A percentile compares a stretch with the other conserved stretches of the same genome.
Conservation (phyloP, 1,140 invertebrate genomes). For the Lasaia peninsularis region DNA sequence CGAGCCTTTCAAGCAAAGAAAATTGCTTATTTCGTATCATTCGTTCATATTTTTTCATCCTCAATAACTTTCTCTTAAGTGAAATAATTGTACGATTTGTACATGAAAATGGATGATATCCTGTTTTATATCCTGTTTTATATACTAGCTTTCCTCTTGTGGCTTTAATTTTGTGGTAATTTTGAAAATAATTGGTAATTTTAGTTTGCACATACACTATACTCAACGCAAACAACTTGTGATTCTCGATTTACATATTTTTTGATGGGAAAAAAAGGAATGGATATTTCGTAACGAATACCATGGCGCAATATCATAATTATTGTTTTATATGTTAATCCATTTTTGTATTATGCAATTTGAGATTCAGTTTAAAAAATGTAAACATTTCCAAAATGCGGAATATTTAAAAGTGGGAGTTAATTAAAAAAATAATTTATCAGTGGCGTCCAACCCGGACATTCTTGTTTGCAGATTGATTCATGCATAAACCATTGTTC, state of each 20-base stretch:
- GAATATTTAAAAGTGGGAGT: constrained; percentile 22
- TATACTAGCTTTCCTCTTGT: no score
- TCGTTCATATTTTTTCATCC: constrained; percentile 7
- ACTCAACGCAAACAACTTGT: no score
- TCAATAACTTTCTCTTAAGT: neutral
- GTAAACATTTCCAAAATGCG: constrained; percentile 16
- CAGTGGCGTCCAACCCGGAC: constrained; percentile 24
- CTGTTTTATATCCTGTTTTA: no score
- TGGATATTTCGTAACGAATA: no score
- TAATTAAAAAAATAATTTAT: constrained; percentile 27
- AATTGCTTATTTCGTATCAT: constrained; percentile 52
- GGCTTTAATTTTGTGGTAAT: no score
- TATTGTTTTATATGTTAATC: neutral
- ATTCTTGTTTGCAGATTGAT: constrained; percentile 28
- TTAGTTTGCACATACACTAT: no score
- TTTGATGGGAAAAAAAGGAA: no score
- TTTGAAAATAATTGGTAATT: no score
- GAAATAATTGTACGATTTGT: neutral
- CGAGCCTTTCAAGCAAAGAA: constrained; percentile 34
- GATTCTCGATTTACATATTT: no score
- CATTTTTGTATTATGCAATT: neutral
- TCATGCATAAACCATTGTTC: constrained; percentile 30
- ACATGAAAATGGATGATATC: neutral
- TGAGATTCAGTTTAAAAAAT: neutral
- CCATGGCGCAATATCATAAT: no score